These are phyloP conservation scores for Paguma larvata DNA, from an alignment of 2,797 vertebrate species.

Conservation along the genomic window DNA sequence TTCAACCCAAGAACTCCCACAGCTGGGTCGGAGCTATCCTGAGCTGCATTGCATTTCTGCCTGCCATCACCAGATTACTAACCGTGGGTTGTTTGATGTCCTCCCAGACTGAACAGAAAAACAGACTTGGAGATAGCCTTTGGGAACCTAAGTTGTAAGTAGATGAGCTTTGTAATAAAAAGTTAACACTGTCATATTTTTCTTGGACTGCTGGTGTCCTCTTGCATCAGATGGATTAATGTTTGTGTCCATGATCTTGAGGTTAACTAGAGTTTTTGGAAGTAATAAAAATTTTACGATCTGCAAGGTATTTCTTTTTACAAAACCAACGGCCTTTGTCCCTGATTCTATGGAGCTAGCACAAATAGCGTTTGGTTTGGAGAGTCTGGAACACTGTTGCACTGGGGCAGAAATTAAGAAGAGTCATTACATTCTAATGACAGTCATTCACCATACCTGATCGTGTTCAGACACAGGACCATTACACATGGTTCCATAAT, in stretches of 20 bases:
- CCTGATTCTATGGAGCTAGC: background rate
- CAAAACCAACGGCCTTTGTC: background rate
- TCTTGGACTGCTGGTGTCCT: background rate
- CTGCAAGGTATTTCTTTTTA: conserved; percentile 44
- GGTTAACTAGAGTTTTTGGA: conserved; percentile 68
- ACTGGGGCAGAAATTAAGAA: background rate
- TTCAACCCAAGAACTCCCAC: background rate
- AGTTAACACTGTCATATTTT: conserved; percentile 16
- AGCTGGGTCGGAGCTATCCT: background rate
- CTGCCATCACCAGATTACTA: background rate
- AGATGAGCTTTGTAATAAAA: conserved; percentile 21
- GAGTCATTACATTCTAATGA: conserved; percentile 31
- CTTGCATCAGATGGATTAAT: conserved; percentile 12
- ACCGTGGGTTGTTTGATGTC: background rate
- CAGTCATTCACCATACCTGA: conserved; percentile 17
- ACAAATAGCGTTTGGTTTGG: conserved; percentile 11
- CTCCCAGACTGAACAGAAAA: conserved; percentile 4
- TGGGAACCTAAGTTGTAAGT: conserved; percentile 30
- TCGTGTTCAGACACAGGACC: conserved; percentile 9
- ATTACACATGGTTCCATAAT: conserved; percentile 56
- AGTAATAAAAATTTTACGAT: conserved; percentile 24
- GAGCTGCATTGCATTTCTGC: background rate
- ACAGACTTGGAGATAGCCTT: background rate
- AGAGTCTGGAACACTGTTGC: background rate
- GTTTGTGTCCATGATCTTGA: conserved; percentile 32